Evolutionary conservation across 1,140 invertebrate species (phyloP).

Genomic region (Drosophila kurseongensis): DNA sequence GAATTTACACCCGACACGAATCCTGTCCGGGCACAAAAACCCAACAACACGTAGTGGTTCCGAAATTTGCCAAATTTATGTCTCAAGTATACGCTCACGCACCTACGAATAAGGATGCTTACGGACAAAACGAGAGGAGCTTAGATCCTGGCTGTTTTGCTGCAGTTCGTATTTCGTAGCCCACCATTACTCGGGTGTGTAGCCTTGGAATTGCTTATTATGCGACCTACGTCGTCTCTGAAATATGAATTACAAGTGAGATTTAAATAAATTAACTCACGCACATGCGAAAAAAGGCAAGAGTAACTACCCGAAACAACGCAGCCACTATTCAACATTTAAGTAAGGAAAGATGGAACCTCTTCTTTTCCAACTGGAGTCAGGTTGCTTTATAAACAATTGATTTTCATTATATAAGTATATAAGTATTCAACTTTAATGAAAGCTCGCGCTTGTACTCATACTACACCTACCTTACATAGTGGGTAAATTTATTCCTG

Average conservation of each 20-base stretch:
- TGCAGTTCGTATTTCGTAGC: constrained; percentile 9
- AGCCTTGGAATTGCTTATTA: constrained; percentile 65
- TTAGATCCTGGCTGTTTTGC: constrained; percentile 19
- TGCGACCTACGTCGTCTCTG: constrained; percentile 58
- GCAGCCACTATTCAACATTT: neutral
- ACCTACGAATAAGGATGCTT: constrained; percentile 14
- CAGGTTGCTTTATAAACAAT: constrained; percentile 1
- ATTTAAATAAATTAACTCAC: constrained; percentile 79
- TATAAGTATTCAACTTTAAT: neutral
- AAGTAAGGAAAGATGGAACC: neutral
- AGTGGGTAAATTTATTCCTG: too few relatives aligned
- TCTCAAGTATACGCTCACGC: constrained; percentile 70
- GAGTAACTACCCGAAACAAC: constrained; percentile 15
- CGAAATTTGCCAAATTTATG: constrained; percentile 73
- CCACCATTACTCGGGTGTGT: constrained; percentile 5
- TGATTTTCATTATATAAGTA: neutral
- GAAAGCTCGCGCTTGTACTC: too few relatives aligned
- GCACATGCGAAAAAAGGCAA: constrained; percentile 34
- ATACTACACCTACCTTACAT: too few relatives aligned
- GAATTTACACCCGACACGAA: constrained; percentile 71
- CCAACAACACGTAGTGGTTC: constrained; percentile 52
- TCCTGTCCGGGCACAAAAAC: constrained; percentile 6
- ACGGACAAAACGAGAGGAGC: constrained; percentile 13
- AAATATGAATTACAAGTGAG: constrained; percentile 81
- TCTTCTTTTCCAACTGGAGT: constrained; percentile 11